Evolutionary conservation across 2,797 vertebrate genomes (phyloP).

Genomic region (Microctenopoma stevenorrisi): DNA sequence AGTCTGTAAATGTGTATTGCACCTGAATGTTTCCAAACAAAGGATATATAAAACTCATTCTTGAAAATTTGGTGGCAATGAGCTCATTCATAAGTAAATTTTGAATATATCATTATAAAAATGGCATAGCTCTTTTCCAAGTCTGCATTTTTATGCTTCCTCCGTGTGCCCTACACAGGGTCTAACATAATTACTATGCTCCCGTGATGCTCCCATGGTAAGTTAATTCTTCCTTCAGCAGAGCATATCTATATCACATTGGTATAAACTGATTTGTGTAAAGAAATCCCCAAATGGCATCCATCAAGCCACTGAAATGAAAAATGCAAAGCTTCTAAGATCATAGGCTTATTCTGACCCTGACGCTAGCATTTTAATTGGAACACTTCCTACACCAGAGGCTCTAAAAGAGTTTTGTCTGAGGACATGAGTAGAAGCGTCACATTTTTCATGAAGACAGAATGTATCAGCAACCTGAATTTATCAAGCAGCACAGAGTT

Average conservation of each 20-base stretch:
- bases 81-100: background rate
- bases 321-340: conserved; percentile 3
- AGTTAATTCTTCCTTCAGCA: background rate
- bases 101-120: background rate
- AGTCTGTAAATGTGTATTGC: too few species aligned
- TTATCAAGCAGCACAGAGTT: background rate
- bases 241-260: background rate
- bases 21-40: background rate
- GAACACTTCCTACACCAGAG: background rate
- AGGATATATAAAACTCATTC: background rate
- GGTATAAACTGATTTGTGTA: background rate
- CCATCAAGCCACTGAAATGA: conserved; percentile 12
- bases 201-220: background rate
- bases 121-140: background rate
- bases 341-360: background rate
- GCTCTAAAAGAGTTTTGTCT: background rate
- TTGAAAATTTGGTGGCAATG: background rate
- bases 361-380: conserved; percentile 5
- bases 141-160: background rate
- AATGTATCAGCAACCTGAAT: background rate
- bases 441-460: background rate
- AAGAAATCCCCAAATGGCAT: conserved; percentile 8
- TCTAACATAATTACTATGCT: background rate
- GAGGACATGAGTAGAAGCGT: background rate
- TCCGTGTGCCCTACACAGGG: background rate